Base-by-base conservation (phyloP, 2,113 vertebrate genomes). In the Sinocyclocheilus grahami region DNA sequence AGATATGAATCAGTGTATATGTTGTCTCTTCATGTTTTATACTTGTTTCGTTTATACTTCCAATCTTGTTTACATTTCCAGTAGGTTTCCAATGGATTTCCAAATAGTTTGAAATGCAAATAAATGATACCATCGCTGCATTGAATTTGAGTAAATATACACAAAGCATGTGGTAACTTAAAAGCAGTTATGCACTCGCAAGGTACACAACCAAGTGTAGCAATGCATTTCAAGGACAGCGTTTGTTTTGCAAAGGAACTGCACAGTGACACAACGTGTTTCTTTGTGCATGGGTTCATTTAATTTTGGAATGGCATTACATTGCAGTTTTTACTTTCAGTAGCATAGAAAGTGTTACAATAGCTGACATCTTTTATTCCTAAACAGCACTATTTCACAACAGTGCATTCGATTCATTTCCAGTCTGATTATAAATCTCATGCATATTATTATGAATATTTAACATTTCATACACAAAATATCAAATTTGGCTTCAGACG, bases 271-370 rank as follows among this genome's bases (percentile, higher is more conserved):
- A 33, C 42, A 51, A 83, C 18, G 63, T 3, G 4, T 55, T 24
- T 69, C 12, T 77, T 72, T 39, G 63, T 27, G 27, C 30, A 88
- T 75, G 46, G 76, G 37, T 51, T 60, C 33, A 53, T 89, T 89
- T 88, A 86, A 86, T 89, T 83, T 85, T 82, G 89, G 84, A 89
- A 88, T 89, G 86, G 20, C 84, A 55, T 88, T 81, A 86, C 76
- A 87, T 71, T 83, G 86, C 62, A 58, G 11, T 85, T 81, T 84
- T 65, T 71, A 87, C 67, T 80, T 74, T 22, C 10, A 67, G 27
- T 30, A 62, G 37, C 65, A 12, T 58, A 62, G 18, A 62, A 83
- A 14, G 2, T 5, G 22, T 78, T 76, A 79, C 78, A 84, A 71
- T 37, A 30, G 75, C 22, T 9, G 72, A 20, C 51, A 72, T 86